Evolutionary conservation across 2,888 invertebrate genomes (phyloP).

Genomic region (Drosophila infuscata): DNA sequence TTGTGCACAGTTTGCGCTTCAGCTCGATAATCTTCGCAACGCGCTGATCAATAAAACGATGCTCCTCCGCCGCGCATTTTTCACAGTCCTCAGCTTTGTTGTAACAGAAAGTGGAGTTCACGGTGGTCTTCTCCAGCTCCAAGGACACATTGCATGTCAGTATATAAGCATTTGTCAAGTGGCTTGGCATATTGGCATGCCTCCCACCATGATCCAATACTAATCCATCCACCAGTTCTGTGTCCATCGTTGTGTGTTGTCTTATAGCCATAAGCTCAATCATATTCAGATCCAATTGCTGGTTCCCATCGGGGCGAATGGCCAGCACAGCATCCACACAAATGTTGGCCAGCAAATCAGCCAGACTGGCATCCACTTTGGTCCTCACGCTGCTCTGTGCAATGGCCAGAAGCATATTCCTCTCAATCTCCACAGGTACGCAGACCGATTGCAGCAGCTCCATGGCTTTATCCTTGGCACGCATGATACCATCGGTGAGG

Average conservation of each 20-base stretch:
- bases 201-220: slow-evolving; percentile 98
- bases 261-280: slow-evolving; percentile 99
- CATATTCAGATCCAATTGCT: slow-evolving; percentile 96
- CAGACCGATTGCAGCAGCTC: slow-evolving; percentile 94
- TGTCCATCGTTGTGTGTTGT: slow-evolving; percentile 93
- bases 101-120: slow-evolving; percentile 99
- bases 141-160: slow-evolving; percentile 98
- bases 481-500: slow-evolving; percentile 96
- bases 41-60: slow-evolving; percentile 97
- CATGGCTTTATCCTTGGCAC: slow-evolving; percentile 93
- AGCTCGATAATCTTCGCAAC: slow-evolving; percentile 95
- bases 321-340: slow-evolving; percentile 96
- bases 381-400: slow-evolving; percentile 96
- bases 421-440: slow-evolving; percentile 89
- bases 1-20: slow-evolving; percentile 96
- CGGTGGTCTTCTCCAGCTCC: slow-evolving; percentile 98
- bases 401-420: slow-evolving; percentile 90
- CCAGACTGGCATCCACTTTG: slow-evolving; percentile 93
- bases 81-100: slow-evolving; percentile 98
- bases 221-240: slow-evolving; percentile 92
- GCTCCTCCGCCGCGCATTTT: slow-evolving; percentile 95
- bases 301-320: slow-evolving; percentile 86
- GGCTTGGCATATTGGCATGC: slow-evolving; percentile 99
- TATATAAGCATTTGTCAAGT: slow-evolving; percentile 95
- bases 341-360: slow-evolving; percentile 93